Evolutionary conservation across 2,888 invertebrate genomes (phyloP).

Genomic region (Raillietiella orientalis): DNA sequence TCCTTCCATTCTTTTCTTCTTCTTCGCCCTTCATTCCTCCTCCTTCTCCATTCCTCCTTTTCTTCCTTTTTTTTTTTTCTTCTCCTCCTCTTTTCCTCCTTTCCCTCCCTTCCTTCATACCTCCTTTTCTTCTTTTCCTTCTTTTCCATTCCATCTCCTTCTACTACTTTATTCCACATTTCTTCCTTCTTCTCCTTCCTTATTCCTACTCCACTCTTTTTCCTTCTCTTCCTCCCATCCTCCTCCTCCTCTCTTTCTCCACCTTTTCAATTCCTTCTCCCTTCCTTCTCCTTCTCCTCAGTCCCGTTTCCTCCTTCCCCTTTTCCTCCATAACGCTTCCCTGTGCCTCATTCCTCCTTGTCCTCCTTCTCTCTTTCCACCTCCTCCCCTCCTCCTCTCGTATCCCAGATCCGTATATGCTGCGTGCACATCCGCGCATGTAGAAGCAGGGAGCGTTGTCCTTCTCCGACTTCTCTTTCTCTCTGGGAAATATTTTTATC

Average conservation of each 20-base stretch:
- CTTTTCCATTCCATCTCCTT: slow-evolving; percentile 4
- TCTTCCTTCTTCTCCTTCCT: too few species aligned
- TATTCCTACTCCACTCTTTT: too few species aligned
- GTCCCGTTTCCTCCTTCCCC: neutral
- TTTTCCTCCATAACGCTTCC: neutral
- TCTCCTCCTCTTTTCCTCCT: slow-evolving; percentile 1
- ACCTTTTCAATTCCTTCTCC: slow-evolving; percentile 1
- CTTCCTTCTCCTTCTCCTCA: slow-evolving; percentile 1
- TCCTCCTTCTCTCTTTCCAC: neutral
- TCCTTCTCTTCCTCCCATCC: too few species aligned
- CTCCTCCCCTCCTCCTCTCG: slow-evolving; percentile 2
- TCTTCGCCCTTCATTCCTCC: neutral
- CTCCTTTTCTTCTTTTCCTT: slow-evolving; percentile 4
- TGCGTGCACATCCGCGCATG: too few species aligned
- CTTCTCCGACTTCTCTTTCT: too few species aligned
- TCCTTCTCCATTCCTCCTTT: neutral
- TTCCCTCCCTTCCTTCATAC: neutral
- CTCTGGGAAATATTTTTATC: too few species aligned
- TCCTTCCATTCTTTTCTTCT: neutral
- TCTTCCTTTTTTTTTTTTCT: neutral
- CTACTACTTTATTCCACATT: too few species aligned
- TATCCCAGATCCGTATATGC: too few species aligned
- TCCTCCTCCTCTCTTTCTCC: slow-evolving; percentile 3
- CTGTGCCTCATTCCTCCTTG: neutral
- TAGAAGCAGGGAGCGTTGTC: too few species aligned